phyloP scores from a whole-genome alignment of 2,113 vertebrate genomes.

The Sylvia atricapilla region DNA sequence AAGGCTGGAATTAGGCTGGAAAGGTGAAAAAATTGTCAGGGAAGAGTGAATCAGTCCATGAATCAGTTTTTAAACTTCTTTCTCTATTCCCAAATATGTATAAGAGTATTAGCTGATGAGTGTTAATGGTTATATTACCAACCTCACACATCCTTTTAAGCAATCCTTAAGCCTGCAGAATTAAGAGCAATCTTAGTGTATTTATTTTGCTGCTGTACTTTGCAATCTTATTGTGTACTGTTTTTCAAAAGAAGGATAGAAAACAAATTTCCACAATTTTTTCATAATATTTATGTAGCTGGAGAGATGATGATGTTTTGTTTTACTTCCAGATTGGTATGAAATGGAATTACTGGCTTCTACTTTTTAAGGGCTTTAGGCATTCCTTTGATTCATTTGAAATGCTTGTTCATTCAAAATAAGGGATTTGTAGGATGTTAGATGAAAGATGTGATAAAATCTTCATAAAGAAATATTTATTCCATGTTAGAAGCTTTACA shows the following conservation, averaged over 20 bases:
- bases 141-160: neutral
- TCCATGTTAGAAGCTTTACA: neutral
- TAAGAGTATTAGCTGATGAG: neutral
- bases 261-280: neutral
- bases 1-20: neutral
- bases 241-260: neutral
- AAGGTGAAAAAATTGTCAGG: neutral
- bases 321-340: neutral
- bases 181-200: neutral
- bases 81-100: neutral
- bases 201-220: neutral
- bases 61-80: neutral
- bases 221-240: neutral
- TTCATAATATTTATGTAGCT: neutral
- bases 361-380: neutral
- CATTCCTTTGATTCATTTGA: neutral
- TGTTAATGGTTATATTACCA: neutral
- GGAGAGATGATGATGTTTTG: neutral
- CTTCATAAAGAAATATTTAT: neutral
- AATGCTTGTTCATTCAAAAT: neutral
- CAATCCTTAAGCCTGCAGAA: neutral
- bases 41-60: neutral
- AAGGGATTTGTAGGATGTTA: neutral
- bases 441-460: neutral
- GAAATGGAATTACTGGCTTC: neutral